Percentiles rank a stretch among this genome's conserved stretches.
These are phyloP conservation scores for Odontesthes bonariensis DNA, from an alignment of 2,113 vertebrate species.

Conservation along the genomic window DNA sequence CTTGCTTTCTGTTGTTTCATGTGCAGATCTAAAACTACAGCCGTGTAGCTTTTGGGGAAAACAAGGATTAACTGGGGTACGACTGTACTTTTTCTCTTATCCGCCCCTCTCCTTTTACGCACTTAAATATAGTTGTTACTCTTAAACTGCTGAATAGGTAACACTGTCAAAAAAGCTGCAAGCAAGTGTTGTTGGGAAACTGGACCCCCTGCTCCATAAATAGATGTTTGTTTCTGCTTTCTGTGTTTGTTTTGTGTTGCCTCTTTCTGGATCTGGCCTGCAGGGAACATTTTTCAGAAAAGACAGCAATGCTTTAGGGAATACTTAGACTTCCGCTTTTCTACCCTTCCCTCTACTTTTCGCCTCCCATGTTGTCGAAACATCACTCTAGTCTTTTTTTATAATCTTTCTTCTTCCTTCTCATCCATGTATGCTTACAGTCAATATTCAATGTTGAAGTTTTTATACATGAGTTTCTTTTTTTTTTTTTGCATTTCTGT, in stretches of 20 bases:
- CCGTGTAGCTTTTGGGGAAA: too few relatives aligned
- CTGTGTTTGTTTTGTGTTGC: conserved; percentile 74
- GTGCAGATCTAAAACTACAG: not conserved
- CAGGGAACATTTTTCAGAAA: conserved; percentile 78
- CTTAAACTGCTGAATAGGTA: conserved; percentile 77
- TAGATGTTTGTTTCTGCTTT: conserved; percentile 78
- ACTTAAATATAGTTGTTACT: conserved; percentile 49
- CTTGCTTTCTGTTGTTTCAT: not conserved
- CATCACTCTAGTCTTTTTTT: conserved; percentile 21
- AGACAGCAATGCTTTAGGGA: conserved; percentile 71
- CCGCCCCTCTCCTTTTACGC: not conserved
- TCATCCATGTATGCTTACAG: not conserved
- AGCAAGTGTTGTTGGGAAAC: conserved; percentile 65
- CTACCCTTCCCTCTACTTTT: conserved; percentile 20
- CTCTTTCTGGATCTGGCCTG: conserved; percentile 65
- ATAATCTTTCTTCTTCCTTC: conserved; percentile 4
- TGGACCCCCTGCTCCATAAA: conserved; percentile 75
- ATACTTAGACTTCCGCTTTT: conserved; percentile 55
- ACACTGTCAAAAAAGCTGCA: conserved; percentile 66
- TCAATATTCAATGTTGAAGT: too few relatives aligned
- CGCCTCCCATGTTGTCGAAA: conserved; percentile 11
- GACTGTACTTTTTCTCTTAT: not conserved
- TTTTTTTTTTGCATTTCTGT: not conserved
- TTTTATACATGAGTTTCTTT: too few relatives aligned
- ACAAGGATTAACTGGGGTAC: not conserved